A percentile compares a stretch with the other conserved stretches of the same genome.
phyloP scores from a whole-genome alignment of 2,888 invertebrate genomes.

The Agelastica alni region DNA sequence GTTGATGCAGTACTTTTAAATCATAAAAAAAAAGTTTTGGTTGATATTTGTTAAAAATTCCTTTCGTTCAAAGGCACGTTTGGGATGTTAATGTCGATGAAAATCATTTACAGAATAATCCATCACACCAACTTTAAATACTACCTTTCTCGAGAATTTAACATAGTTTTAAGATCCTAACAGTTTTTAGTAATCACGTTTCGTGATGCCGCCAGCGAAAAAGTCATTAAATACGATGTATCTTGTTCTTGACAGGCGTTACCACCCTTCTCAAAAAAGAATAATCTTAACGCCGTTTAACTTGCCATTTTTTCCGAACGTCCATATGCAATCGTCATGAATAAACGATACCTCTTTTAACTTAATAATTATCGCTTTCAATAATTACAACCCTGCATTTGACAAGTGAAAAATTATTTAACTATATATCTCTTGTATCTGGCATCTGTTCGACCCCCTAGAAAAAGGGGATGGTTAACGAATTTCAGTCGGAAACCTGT shows the following conservation, averaged over 20 bases:
- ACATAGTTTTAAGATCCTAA: too few relatives aligned
- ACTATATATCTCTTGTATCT: slow-evolving; percentile 8
- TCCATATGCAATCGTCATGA: too few relatives aligned
- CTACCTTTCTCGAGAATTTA: too few relatives aligned
- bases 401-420: background rate
- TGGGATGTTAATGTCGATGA: too few relatives aligned
- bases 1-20: too few relatives aligned
- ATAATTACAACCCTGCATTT: background rate
- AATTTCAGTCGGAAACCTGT: slow-evolving; percentile 10
- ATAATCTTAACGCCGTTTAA: too few relatives aligned
- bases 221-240: background rate
- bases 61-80: too few relatives aligned
- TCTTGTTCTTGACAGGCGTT: background rate
- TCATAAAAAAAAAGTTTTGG: too few relatives aligned
- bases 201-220: background rate
- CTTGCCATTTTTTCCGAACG: too few relatives aligned
- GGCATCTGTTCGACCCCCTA: slow-evolving; percentile 12
- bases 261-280: background rate
- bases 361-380: background rate
- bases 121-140: too few relatives aligned
- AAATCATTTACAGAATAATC: too few relatives aligned
- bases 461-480: slow-evolving; percentile 7
- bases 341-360: background rate
- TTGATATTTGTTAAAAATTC: too few relatives aligned
- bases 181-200: background rate